Conservation (phyloP, 2,113 vertebrate genomes). For the Gallinago media region DNA sequence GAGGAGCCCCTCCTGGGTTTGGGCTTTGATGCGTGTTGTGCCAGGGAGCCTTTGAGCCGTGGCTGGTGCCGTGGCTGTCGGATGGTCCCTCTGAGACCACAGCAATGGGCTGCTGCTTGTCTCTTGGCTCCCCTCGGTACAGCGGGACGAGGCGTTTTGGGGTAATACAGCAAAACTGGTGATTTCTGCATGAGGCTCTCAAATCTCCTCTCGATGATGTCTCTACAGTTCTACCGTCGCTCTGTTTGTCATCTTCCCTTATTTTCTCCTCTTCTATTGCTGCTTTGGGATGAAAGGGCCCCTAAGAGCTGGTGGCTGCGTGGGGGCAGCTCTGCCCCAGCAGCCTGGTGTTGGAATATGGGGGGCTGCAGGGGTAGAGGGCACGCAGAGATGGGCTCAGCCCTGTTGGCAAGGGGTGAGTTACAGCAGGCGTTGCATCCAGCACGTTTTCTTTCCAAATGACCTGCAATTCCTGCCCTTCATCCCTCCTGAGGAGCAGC, state of each 20-base stretch:
- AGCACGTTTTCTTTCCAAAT: not conserved
- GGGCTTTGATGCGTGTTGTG: not conserved
- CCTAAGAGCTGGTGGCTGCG: accelerated
- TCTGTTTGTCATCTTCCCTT: not conserved
- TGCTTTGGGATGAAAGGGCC: not conserved
- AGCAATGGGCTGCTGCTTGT: not conserved
- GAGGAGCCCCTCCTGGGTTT: not conserved
- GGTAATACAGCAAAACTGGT: not conserved
- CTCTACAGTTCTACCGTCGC: no score
- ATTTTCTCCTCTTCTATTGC: not conserved
- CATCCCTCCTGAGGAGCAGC: not conserved
- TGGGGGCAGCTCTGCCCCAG: not conserved
- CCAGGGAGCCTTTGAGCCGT: accelerated
- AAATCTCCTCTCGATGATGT: not conserved
- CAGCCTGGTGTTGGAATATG: accelerated
- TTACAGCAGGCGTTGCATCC: no score
- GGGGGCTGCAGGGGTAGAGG: not conserved
- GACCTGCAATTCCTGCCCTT: not conserved
- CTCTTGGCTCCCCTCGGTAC: accelerated
- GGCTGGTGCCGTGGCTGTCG: accelerated
- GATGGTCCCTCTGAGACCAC: not conserved
- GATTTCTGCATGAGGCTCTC: accelerated
- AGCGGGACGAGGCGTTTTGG: not conserved
- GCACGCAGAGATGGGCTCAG: not conserved
- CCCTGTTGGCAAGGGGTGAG: not conserved